Evolutionary conservation across 2,797 vertebrate genomes (phyloP).

Genomic region (Varecia variegata): DNA sequence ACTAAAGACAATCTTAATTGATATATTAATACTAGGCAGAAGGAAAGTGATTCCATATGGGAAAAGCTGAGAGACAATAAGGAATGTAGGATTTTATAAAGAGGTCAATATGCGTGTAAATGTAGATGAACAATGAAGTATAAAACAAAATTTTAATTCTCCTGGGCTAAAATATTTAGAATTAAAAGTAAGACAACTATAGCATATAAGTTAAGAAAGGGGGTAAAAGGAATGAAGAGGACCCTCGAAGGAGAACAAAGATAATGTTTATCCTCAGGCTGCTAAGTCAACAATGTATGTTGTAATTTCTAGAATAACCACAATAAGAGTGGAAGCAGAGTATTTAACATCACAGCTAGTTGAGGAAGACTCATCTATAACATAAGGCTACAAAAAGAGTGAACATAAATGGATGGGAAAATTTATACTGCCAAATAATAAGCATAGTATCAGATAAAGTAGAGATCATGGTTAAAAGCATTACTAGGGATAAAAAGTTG

Average conservation of each 20-base stretch:
- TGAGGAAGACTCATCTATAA: background rate
- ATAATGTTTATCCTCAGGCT: background rate
- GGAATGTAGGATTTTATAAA: background rate
- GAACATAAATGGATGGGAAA: background rate
- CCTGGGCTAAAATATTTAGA: background rate
- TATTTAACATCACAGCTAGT: background rate
- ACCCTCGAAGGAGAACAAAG: background rate
- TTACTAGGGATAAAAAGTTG: background rate
- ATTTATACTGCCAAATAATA: background rate
- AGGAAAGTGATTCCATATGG: background rate
- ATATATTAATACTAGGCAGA: background rate
- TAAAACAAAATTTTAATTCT: background rate
- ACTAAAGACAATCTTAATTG: background rate
- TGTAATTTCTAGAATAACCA: background rate
- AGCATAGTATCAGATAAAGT: background rate
- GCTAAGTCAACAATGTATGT: background rate
- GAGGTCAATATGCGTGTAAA: background rate
- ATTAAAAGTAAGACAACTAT: background rate
- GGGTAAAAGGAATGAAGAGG: background rate
- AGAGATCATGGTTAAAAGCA: background rate
- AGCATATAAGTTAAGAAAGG: background rate
- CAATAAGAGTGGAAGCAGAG: background rate
- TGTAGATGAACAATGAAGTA: background rate
- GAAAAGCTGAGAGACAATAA: background rate
- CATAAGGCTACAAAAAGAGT: background rate